Conservation (phyloP, 2,113 vertebrate species). For the Thinocorus orbignyianus region DNA sequence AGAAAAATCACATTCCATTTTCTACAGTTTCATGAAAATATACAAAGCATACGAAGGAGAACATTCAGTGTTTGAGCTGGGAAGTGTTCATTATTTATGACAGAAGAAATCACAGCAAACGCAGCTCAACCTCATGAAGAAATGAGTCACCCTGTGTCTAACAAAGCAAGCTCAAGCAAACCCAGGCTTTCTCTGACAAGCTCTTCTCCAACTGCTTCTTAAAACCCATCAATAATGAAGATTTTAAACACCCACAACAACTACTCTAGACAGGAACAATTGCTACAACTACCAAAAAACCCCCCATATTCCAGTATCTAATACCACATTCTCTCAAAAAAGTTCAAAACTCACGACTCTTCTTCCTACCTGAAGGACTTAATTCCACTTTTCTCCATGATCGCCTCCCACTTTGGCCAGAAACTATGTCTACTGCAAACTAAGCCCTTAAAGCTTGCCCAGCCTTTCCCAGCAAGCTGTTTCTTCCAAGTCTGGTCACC, state of each 20-base stretch:
- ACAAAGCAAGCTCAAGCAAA: background rate
- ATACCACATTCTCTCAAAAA: rapidly evolving
- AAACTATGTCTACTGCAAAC: rapidly evolving
- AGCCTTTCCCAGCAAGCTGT: rapidly evolving
- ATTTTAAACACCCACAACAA: background rate
- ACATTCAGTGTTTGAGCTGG: background rate
- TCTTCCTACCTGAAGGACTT: background rate
- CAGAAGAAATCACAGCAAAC: background rate
- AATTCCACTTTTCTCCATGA: background rate
- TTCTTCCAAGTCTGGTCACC: background rate
- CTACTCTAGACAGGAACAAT: background rate
- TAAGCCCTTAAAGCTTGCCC: rapidly evolving
- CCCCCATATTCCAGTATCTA: rapidly evolving
- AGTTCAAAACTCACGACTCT: background rate
- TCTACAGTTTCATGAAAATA: background rate
- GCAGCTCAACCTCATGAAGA: background rate
- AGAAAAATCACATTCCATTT: background rate
- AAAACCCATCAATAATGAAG: background rate
- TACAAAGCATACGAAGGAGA: background rate
- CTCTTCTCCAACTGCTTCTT: background rate
- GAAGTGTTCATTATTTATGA: background rate
- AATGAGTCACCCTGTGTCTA: rapidly evolving
- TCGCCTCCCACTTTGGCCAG: rapidly evolving
- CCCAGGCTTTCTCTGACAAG: background rate
- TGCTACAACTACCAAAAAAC: background rate